Base-by-base conservation (phyloP, 1,140 invertebrate species). In the Trialeurodes vaporariorum region DNA sequence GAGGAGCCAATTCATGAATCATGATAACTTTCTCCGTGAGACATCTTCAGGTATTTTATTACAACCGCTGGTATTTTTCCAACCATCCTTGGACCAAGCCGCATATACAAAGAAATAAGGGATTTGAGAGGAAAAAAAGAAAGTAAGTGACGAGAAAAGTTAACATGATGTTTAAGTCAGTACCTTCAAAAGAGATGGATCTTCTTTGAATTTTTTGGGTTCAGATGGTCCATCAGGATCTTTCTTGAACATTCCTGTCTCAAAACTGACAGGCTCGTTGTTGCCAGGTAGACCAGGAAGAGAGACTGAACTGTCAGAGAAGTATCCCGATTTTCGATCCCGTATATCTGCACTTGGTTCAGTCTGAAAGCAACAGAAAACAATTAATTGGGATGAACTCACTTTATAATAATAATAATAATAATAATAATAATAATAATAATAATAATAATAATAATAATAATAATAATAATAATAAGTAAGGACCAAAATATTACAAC, bases 181-280 rank as follows among this genome's bases (percentile, higher is more conserved):
- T 58, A 64, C 13, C 64, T 64, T 68, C 59, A 26, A 12, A 25
- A 63, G 59, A 49, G 40, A n/a, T n/a, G 17, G 40, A 21, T 67
- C 67, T 21, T 25, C 34, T 49, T 40, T 66, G 59, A 49, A 13
- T 25, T 1, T 49, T 17, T 49, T 49, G 34, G 34, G 34, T 17
- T 49, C 34, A 9, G 24, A 23, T 34, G 61, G 40, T 34, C 62
- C 59, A 26, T 62, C 61, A 25, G 24, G 69, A 64, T 83, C 81
- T 60, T 82, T 82, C 69, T 84, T 85, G 72, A 91, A 91, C 88
- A 91, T 90, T 68, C 87, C 88, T 1, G 88, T 87, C 73, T 90
- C 88, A 76, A 91, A 91, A 24, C 87, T 87, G 49, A 88, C 79
- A 0, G 88, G 89, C 24, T 71, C 69, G 58, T 66, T 70, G 1